A percentile compares a stretch with the other conserved stretches of the same genome.
Evolutionary conservation across 1,140 invertebrate species (phyloP).

Genomic region (Euura lappo): DNA sequence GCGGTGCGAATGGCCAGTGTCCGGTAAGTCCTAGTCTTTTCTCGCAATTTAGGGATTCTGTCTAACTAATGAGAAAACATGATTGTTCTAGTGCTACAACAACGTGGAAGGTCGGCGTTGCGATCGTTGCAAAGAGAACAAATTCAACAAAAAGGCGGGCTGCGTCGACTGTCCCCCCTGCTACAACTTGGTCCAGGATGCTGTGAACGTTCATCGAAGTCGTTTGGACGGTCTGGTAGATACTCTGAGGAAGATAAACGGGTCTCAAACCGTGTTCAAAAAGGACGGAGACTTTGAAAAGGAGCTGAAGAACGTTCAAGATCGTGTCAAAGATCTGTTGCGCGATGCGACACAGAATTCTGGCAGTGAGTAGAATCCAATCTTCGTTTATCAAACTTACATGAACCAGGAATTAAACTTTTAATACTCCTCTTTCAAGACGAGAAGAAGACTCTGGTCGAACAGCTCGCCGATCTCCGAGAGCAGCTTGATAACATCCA

Average conservation of each 20-base stretch:
- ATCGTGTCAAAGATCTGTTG: constrained; percentile 73
- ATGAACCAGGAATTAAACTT: not conserved
- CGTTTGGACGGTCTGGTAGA: constrained; percentile 78
- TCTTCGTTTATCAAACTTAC: constrained; percentile 4
- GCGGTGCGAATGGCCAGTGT: constrained; percentile 84
- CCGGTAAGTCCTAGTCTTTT: constrained; percentile 58
- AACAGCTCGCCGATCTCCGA: constrained; percentile 72
- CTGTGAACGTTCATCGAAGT: constrained; percentile 79
- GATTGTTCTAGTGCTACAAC: constrained; percentile 70
- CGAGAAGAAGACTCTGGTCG: constrained; percentile 69
- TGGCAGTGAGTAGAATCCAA: constrained; percentile 57
- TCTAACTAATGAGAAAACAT: constrained; percentile 13
- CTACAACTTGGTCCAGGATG: constrained; percentile 91
- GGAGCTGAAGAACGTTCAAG: constrained; percentile 75
- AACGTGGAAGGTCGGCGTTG: constrained; percentile 92
- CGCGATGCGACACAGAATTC: constrained; percentile 72
- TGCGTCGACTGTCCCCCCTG: constrained; percentile 92
- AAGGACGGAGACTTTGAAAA: constrained; percentile 84
- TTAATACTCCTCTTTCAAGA: constrained; percentile 39
- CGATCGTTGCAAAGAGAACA: constrained; percentile 93
- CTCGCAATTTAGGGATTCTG: not conserved
- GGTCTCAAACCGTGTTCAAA: constrained; percentile 76
- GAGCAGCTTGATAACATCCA: constrained; percentile 71
- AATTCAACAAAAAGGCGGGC: constrained; percentile 82
- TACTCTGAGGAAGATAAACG: constrained; percentile 71